Percentiles rank a stretch among this genome's conserved stretches.
Evolutionary conservation across 2,113 vertebrate species (phyloP).

Genomic region (Octodon degus): DNA sequence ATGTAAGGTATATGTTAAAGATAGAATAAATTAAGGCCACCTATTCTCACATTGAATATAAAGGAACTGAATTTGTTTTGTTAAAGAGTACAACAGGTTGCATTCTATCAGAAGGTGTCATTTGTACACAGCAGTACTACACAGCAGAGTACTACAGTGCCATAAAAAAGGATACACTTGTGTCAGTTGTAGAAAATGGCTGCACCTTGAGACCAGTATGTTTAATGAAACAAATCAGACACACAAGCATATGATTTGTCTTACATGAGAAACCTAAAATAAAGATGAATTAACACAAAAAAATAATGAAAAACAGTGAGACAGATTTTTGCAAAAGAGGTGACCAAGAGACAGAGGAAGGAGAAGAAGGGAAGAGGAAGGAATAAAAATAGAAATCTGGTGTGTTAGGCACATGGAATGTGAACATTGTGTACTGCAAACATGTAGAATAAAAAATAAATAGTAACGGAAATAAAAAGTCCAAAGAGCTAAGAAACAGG

Average conservation of each 20-base stretch:
- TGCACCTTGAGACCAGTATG: neutral
- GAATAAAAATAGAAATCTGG: neutral
- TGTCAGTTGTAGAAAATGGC: neutral
- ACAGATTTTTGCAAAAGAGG: neutral
- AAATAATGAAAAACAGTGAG: neutral
- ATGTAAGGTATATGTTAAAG: neutral
- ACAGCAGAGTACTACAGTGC: neutral
- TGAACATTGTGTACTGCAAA: neutral
- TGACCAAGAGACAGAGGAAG: neutral
- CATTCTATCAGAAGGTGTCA: neutral
- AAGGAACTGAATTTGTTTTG: neutral
- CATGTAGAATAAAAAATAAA: neutral
- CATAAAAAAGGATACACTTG: neutral
- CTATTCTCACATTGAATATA: neutral
- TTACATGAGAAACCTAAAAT: neutral
- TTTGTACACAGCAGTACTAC: neutral
- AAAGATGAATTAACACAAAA: neutral
- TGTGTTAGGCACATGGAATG: neutral
- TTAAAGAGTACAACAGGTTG: neutral
- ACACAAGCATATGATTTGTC: neutral
- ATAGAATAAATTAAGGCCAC: neutral
- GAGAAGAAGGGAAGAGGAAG: neutral
- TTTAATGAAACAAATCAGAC: neutral
- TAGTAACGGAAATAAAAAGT: neutral
- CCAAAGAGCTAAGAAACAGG: neutral